Conservation (phyloP, 2,797 vertebrate species). For the Acanthopagrus latus region DNA sequence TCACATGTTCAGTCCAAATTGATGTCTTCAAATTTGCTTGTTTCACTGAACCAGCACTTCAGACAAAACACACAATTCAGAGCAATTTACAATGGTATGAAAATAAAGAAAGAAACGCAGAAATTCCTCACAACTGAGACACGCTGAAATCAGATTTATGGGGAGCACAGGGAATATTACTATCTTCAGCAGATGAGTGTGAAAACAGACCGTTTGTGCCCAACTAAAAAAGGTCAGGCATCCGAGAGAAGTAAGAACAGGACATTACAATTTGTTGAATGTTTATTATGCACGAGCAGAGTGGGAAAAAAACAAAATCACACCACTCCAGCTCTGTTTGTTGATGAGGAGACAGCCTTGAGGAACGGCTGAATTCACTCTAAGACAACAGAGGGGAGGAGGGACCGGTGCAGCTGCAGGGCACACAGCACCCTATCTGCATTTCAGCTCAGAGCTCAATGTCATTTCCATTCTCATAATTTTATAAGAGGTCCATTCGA, state of each 20-base stretch:
- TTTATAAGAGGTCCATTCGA: slow-evolving; percentile 47
- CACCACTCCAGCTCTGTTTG: slow-evolving; percentile 8
- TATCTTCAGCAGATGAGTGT: neutral
- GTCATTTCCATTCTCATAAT: slow-evolving; percentile 63
- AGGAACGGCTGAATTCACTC: slow-evolving; percentile 10
- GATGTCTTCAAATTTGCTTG: neutral
- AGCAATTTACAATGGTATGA: neutral
- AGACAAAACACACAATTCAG: neutral
- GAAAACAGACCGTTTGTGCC: neutral
- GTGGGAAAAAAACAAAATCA: slow-evolving; percentile 7
- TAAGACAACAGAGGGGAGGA: slow-evolving; percentile 24
- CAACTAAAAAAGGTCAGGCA: neutral
- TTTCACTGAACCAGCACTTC: neutral
- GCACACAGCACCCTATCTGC: slow-evolving; percentile 22
- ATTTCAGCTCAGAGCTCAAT: slow-evolving; percentile 38
- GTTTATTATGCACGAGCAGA: slow-evolving; percentile 16
- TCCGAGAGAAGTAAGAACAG: neutral
- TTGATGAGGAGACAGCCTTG: slow-evolving; percentile 2
- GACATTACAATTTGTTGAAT: neutral
- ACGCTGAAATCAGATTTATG: neutral
- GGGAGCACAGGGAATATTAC: neutral
- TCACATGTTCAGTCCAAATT: neutral
- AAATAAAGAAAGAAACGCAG: no score
- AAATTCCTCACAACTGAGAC: no score
- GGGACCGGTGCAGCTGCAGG: slow-evolving; percentile 38